These are phyloP conservation scores for Drosophila ironensis DNA, from an alignment of 1,140 invertebrate genomes.

Conservation along the genomic window DNA sequence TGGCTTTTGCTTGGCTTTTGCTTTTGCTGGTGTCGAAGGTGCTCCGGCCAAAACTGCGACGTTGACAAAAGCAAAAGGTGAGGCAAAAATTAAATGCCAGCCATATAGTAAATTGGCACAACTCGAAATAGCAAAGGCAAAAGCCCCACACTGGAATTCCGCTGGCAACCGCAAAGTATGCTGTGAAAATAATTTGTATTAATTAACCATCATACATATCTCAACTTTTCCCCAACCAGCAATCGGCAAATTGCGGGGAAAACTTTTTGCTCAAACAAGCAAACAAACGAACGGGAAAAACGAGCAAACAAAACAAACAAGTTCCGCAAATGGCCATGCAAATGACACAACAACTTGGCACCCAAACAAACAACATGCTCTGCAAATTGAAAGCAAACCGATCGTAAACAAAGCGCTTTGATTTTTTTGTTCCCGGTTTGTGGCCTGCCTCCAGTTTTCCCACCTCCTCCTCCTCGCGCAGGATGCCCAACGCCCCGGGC, in stretches of 20 bases:
- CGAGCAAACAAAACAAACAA: conserved; percentile 35
- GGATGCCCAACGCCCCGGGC: conserved; percentile 9
- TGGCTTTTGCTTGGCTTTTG: conserved; percentile 16
- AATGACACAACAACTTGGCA: conserved; percentile 46
- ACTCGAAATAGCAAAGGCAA: conserved; percentile 1
- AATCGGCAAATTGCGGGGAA: conserved; percentile 26
- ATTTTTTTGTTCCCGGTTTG: not conserved
- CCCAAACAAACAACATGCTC: conserved; percentile 23
- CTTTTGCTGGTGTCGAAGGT: conserved; percentile 48
- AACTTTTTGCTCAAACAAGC: conserved; percentile 17
- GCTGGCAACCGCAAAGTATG: conserved; percentile 61
- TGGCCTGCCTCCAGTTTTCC: conserved; percentile 3
- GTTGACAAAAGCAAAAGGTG: conserved; percentile 64
- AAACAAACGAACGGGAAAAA: conserved; percentile 12
- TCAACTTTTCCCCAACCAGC: conserved; percentile 31
- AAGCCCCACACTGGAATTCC: conserved; percentile 30
- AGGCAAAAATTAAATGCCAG: conserved; percentile 49
- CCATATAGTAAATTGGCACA: conserved; percentile 26
- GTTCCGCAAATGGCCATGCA: conserved; percentile 46
- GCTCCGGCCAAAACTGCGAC: conserved; percentile 44
- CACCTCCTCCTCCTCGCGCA: not conserved
- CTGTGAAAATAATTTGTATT: conserved; percentile 42
- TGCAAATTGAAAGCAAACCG: conserved; percentile 56
- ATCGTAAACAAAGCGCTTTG: conserved; percentile 47
- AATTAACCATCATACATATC: conserved; percentile 31